Evolutionary conservation across 2,113 vertebrate species (phyloP), one percentile per base, ranked within the genome.

Genomic region (Callipepla californica): DNA sequence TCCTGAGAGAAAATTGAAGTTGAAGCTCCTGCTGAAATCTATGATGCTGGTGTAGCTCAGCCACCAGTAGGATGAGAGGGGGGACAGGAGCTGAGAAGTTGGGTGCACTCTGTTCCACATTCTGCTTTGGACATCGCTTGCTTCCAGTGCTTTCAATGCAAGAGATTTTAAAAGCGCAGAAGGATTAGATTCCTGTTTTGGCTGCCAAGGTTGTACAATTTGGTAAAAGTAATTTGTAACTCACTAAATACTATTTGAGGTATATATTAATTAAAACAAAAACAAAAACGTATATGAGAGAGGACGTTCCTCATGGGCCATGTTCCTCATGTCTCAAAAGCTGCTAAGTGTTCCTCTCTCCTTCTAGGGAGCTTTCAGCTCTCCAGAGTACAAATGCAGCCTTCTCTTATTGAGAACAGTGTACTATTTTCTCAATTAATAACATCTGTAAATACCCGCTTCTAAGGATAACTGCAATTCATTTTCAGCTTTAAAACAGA

Each of bases 381-480:
- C 69, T 91, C 62, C 53, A n/a, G 82, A 92, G 58, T 65, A 88
- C 34, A 94, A 96, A 93, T 66, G 51, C 86, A 91, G 58, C 34
- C 61, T 84, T 78, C 30, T 92, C 61, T 83, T 86, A 25, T 40
- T 84, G 44, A 92, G 55, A 95, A 68, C 26, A 77, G 32, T 70
- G 44, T 65, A 88, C 80, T 93, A 13, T 93, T 94, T 94, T 95
- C 80, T 66, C 89, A 93, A 94, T 92, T 94, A 87, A 75, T 85
- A 94, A 89, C 47, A 86, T 88, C 79, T 90, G 69, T 90, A 96
- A 94, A 91, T 81, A 85, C 57, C 89, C 80, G 91, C 72, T 48
- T 90, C 81, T 86, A 89, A 84, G 87, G 81, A 72, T 82, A 92
- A 91, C 61, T 89, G 57, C 45, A 74, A 89, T 91, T 89, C 22